Evolutionary conservation across 2,888 invertebrate species (phyloP), one percentile per base, ranked within the genome.

Genomic region (Seira musarum): DNA sequence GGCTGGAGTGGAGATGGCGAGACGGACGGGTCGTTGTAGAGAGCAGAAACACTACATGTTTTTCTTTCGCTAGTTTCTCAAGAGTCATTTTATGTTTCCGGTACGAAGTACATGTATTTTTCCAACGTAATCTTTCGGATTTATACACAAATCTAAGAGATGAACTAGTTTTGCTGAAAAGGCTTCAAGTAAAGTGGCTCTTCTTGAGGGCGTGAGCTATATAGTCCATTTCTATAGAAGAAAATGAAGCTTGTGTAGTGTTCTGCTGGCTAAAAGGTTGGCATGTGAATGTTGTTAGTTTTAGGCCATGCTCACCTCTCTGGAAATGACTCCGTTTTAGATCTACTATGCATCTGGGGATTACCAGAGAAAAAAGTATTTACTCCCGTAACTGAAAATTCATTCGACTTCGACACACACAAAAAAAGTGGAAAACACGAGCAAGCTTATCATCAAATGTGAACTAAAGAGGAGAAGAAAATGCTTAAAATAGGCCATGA

Each of bases 281-380:
- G n/a, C n/a, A n/a, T n/a, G n/a, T n/a, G 30, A 30, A 30, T 30
- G 8, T 49, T 49, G 49, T 49, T 49, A 30, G 30, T 30, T 49
- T 49, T 57, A 13, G 30, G 17, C 35, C 71, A 25, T 17, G 30
- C 64, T 72, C 72, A 79, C 72, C 68, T 72, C 63, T 17, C 67
- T 40, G 25, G 25, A 49, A 49, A 79, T 67, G 21, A 66, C 46
- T 70, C 71, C 67, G 67, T 53, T 73, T 72, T 72, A 72, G 67
- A 66, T 60, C 71, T 72, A 66, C 40, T 78, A 67, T 71, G 78
- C 77, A 68, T 64, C 69, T 64, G 76, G 76, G 76, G 69, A 76
- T 77, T 65, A 70, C 64, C 0, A 69, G 22, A 30, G 57, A 66
- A 65, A n/a, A 49, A 49, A n/a, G 49, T 57, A 17, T 53, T 73